Evolutionary conservation across 2,888 invertebrate species (phyloP), one percentile per base, ranked within the genome.

Genomic region (Himalopsyche japonica): DNA sequence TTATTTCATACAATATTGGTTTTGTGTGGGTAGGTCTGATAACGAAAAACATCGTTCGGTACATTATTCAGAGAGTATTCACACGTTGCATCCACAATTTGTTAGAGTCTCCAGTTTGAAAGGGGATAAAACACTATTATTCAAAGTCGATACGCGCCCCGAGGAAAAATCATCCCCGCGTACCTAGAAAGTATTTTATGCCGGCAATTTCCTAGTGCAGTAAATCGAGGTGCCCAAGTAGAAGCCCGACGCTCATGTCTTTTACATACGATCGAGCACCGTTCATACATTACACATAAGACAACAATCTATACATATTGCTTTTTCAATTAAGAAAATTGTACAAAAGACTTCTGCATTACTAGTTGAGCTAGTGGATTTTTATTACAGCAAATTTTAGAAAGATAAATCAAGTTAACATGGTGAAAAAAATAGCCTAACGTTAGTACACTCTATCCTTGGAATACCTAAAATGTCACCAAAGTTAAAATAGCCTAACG

Each of bases 131-230:
- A 70, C 15, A 70, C 70, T 70, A 70, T 70, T 70, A 70, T 70
- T 70, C 70, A 70, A 70, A 70, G 70, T 70, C 70, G 70, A 70
- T 27, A 27, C 70, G 70, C 70, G 27, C 70, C 27, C 30, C 27
- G 70, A 70, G 70, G 70, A 70, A 70, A 70, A 70, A 70, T 70
- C 70, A 70, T 70, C 70, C 70, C 70, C 70, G 70, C 70, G 70
- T 30, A 15, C 70, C 43, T 43, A 15, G 43, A 43, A 15, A 43
- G 70, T 70, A 70, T 70, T 70, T 70, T 70, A 70, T 70, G 70
- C 70, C 30, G 70, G 27, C 70, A 70, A 70, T 70, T 70, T 70
- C 70, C 70, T 70, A 27, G 27, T 70, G 70, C 70, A 70, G 70
- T 70, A 70, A 70, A 70, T 70, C 70, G 70, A 70, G 70, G 70